Evolutionary conservation across 2,113 vertebrate species (phyloP), one percentile per base, ranked within the genome.

Genomic region (Daboia siamensis): DNA sequence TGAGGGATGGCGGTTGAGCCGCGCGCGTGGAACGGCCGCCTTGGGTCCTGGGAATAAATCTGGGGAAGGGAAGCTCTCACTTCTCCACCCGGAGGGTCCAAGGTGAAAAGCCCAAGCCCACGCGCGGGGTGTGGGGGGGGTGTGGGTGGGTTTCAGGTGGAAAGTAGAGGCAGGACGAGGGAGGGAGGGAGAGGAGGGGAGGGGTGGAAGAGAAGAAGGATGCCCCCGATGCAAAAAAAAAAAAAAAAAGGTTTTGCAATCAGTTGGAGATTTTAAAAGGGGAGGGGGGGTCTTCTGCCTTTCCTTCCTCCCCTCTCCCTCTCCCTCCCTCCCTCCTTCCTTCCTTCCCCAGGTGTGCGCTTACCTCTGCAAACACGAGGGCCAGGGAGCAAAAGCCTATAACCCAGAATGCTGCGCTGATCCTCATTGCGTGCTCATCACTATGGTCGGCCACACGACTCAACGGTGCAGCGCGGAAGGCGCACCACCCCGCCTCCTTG

Each of bases 401-500:
- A 95, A 99, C 98, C 97, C 97, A 98, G 92, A 98, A 91, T 96
- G 97, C 98, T 97, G 98, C 97, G 97, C 98, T 96, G 98, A 98
- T 98, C 98, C 97, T 99, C 99, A 99, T 99, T 98, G 98, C 98
- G 98, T 96, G 98, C 98, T 97, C 96, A 97, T 97, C 97, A 95
- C 97, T 97, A 97, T 95, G 94, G 96, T 97, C 96, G 96, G 95
- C 96, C 95, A 96, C 95, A 94, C 96, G 97, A 97, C 97, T 97
- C 98, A 97, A 96, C 54, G 97, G 98, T 96, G 95, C 96, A 95
- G 93, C 93, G 96, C 93, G 97, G 98, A 96, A 97, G 98, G 98
- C 98, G 98, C 98, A 98, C 95, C 98, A 97, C 97, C 98, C 97
- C 98, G 98, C 98, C 98, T 98, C 98, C 98, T 98, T 97, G 96